Percentiles rank a stretch among this genome's conserved stretches.
phyloP scores from a whole-genome alignment of 2,113 vertebrate genomes.

The Thunnus thynnus region DNA sequence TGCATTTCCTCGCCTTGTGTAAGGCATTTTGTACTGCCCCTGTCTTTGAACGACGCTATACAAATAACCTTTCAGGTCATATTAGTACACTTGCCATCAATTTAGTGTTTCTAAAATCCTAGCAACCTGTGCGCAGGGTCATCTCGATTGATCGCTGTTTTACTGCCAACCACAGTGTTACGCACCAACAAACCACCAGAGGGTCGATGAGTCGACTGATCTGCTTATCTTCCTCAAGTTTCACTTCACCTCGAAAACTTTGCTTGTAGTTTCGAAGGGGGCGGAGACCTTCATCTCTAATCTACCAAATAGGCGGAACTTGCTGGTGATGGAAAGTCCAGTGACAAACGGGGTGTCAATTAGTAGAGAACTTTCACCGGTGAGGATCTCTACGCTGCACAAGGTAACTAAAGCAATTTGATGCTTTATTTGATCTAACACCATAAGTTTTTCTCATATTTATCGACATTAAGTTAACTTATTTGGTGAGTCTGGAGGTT shows the following conservation, averaged over 20 bases:
- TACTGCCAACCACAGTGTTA: not conserved
- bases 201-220: not conserved
- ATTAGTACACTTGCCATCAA: too few relatives aligned
- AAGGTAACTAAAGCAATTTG: slow-evolving; percentile 18
- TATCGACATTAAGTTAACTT: not conserved
- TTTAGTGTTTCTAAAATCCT: too few relatives aligned
- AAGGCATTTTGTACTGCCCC: too few relatives aligned
- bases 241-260: slow-evolving; percentile 26
- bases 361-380: slow-evolving; percentile 24
- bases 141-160: too few relatives aligned
- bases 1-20: too few relatives aligned
- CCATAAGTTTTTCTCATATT: not conserved
- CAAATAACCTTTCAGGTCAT: too few relatives aligned
- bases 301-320: slow-evolving; percentile 45
- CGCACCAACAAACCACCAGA: slow-evolving; percentile 37
- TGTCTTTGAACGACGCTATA: too few relatives aligned
- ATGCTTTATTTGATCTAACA: too few relatives aligned
- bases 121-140: too few relatives aligned
- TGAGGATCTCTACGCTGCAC: slow-evolving; percentile 2
- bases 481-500: not conserved
- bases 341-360: slow-evolving; percentile 44
- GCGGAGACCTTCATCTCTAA: slow-evolving; percentile 36
- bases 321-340: slow-evolving; percentile 20
- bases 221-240: not conserved
- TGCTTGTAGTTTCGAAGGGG: slow-evolving; percentile 36